phyloP scores from a whole-genome alignment of 2,113 vertebrate species.

The Chloropsis hardwickii region DNA sequence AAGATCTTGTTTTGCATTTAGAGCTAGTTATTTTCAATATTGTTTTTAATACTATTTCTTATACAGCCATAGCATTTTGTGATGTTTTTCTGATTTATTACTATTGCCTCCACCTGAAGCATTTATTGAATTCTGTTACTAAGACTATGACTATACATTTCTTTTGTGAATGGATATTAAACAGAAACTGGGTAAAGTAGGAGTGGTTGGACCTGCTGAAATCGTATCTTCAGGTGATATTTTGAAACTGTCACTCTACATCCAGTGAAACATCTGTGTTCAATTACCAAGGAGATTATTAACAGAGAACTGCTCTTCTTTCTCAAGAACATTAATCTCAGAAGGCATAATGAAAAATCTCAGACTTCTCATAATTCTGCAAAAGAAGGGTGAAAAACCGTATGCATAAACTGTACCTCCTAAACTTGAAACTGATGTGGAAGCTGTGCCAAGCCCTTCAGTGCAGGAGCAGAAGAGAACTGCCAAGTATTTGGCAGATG shows the following conservation, averaged over 20 bases:
- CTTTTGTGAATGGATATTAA: not conserved
- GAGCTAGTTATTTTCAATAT: not conserved
- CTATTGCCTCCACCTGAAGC: not conserved
- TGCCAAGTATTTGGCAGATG: not conserved
- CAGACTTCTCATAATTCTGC: not conserved
- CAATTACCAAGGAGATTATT: not conserved
- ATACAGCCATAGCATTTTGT: not conserved
- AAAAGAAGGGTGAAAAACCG: not conserved
- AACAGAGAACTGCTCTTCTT: not conserved
- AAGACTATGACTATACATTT: not conserved
- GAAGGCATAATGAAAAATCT: not conserved
- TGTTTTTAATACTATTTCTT: not conserved
- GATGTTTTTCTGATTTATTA: not conserved
- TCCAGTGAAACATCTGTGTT: not conserved
- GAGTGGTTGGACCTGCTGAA: not conserved
- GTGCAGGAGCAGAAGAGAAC: not conserved
- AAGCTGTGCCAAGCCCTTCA: not conserved
- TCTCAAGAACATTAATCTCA: not conserved
- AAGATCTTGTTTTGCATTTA: not conserved
- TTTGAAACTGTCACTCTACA: not conserved
- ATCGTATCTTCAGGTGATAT: not conserved
- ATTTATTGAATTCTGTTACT: not conserved
- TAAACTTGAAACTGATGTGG: not conserved
- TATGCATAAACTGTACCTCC: not conserved
- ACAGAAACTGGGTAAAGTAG: not conserved